These are phyloP conservation scores for Neodiprion virginianus DNA, from an alignment of 1,140 invertebrate genomes.

Conservation along the genomic window DNA sequence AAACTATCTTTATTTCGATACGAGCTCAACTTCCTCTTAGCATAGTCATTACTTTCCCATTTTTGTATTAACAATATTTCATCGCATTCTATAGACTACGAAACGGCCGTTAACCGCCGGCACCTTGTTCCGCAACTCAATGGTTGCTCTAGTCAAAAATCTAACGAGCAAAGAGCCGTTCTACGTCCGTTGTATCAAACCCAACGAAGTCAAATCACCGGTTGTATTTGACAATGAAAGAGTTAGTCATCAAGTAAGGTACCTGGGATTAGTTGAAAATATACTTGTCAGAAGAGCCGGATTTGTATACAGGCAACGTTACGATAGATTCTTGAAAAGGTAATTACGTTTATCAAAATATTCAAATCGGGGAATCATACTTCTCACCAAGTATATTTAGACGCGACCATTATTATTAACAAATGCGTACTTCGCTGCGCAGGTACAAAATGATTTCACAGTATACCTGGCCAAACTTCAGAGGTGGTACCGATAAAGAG, in stretches of 20 bases:
- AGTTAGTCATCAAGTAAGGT: slow-evolving; percentile 89
- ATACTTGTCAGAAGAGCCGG: slow-evolving; percentile 92
- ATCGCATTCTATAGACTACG: slow-evolving; percentile 74
- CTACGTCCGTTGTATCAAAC: slow-evolving; percentile 96
- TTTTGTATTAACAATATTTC: slow-evolving; percentile 27
- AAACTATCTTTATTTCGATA: slow-evolving; percentile 18
- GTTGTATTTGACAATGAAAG: slow-evolving; percentile 79
- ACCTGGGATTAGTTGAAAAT: slow-evolving; percentile 92
- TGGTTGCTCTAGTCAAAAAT: slow-evolving; percentile 88
- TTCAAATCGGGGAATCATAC: background rate
- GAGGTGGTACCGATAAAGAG: slow-evolving; percentile 76
- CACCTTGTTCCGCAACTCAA: slow-evolving; percentile 93
- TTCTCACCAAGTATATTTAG: background rate
- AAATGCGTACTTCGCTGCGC: slow-evolving; percentile 23
- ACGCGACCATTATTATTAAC: slow-evolving; percentile 10
- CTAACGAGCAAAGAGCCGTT: slow-evolving; percentile 92
- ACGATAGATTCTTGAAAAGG: slow-evolving; percentile 86
- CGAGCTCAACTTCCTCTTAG: slow-evolving; percentile 11
- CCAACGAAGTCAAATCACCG: slow-evolving; percentile 91
- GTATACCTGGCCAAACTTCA: slow-evolving; percentile 95
- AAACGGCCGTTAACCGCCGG: slow-evolving; percentile 93
- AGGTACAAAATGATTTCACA: slow-evolving; percentile 96
- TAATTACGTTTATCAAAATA: slow-evolving; percentile 39
- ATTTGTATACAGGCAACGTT: slow-evolving; percentile 90
- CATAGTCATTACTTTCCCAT: background rate